Evolutionary conservation across 2,113 vertebrate genomes (phyloP).

Genomic region (Saccopteryx leptura): DNA sequence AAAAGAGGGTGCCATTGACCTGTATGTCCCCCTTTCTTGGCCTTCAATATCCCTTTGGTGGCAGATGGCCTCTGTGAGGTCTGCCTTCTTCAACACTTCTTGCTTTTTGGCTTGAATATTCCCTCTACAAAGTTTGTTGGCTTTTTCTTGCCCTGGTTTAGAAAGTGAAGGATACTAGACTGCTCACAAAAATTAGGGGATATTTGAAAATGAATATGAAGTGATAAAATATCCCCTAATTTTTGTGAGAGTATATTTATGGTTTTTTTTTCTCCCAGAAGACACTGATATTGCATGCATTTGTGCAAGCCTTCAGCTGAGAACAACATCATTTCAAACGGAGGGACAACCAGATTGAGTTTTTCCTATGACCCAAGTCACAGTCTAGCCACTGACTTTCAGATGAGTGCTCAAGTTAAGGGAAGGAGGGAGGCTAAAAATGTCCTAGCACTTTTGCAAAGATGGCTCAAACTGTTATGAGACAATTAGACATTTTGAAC

Average conservation of each 20-base stretch:
- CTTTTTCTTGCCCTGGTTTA: neutral
- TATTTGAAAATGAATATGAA: no score
- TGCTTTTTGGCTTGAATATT: neutral
- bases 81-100: neutral
- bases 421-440: slow-evolving; percentile 22
- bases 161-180: neutral
- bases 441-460: neutral
- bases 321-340: neutral
- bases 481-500: neutral
- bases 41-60: neutral
- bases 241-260: no score
- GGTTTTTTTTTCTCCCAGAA: neutral
- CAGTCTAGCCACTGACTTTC: neutral
- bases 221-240: no score
- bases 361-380: slow-evolving; percentile 14
- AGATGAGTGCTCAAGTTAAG: neutral
- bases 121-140: neutral
- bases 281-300: neutral
- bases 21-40: neutral
- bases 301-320: neutral
- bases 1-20: neutral
- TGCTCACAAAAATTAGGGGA: no score
- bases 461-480: neutral
- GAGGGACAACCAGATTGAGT: neutral
- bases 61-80: neutral